Conservation (phyloP, 1,140 invertebrate species). For the Drosophila neocordata region DNA sequence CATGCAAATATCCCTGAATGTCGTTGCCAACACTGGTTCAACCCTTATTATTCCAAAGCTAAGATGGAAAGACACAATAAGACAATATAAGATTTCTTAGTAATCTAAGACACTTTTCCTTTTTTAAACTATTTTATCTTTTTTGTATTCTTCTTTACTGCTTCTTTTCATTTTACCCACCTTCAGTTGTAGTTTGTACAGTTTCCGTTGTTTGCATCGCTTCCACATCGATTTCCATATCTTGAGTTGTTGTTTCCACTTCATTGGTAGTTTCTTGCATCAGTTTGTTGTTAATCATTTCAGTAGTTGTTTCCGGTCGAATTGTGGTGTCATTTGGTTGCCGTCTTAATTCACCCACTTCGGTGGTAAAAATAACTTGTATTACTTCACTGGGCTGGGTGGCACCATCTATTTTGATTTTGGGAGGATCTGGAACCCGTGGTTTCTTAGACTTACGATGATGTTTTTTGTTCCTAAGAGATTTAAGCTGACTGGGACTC, state of each 20-base stretch:
- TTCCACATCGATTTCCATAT: background rate
- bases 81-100: too few relatives aligned
- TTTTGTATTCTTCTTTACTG: background rate
- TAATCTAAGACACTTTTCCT: too few relatives aligned
- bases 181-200: slow-evolving; percentile 28
- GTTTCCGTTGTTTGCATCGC: slow-evolving; percentile 10
- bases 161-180: background rate
- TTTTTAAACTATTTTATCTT: background rate
- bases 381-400: slow-evolving; percentile 57
- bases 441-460: slow-evolving; percentile 12
- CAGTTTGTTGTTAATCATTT: too few relatives aligned
- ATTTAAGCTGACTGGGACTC: slow-evolving; percentile 12
- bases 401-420: slow-evolving; percentile 54
- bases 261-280: slow-evolving; percentile 28
- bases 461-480: background rate
- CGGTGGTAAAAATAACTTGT: slow-evolving; percentile 42
- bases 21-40: too few relatives aligned
- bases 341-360: slow-evolving; percentile 20
- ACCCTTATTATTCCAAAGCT: too few relatives aligned
- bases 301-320: slow-evolving; percentile 21
- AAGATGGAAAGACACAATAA: too few relatives aligned
- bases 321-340: slow-evolving; percentile 23
- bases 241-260: slow-evolving; percentile 14
- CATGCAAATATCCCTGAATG: too few relatives aligned
- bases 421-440: slow-evolving; percentile 51